Percentiles rank a stretch among this genome's conserved stretches.
Conservation (phyloP, 2,113 vertebrate species). For the Melanerpes formicivorus region DNA sequence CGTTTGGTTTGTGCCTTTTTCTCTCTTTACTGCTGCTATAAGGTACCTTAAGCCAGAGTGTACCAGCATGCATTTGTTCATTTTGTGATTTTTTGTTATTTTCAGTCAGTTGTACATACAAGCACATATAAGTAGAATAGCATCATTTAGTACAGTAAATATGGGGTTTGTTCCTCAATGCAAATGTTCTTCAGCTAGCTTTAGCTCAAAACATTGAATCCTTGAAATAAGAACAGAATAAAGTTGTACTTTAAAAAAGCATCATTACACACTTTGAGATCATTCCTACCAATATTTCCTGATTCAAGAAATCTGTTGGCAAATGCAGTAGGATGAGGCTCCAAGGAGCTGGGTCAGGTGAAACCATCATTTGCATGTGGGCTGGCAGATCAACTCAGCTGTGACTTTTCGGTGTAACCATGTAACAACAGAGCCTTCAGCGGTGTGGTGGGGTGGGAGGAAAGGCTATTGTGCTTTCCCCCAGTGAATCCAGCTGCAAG, state of each 20-base stretch:
- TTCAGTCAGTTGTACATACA: not conserved
- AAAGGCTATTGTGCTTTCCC: not conserved
- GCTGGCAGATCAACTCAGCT: not conserved
- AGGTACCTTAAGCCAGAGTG: not conserved
- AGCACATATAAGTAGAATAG: not conserved
- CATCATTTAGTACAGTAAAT: not conserved
- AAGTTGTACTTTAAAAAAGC: not conserved
- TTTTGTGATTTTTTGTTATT: not conserved
- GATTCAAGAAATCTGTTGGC: not conserved
- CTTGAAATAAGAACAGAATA: not conserved
- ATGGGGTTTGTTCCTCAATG: not conserved
- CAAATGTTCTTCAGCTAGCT: not conserved
- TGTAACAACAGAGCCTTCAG: not conserved
- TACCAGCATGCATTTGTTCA: not conserved
- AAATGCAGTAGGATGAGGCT: not conserved
- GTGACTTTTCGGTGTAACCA: rapidly evolving
- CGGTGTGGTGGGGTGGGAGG: not conserved
- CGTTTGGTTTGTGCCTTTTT: not conserved
- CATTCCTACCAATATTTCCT: not conserved
- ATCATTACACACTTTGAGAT: not conserved
- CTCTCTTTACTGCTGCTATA: not conserved
- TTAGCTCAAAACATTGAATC: not conserved
- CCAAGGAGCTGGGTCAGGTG: not conserved
- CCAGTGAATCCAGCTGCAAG: not conserved
- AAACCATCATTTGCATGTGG: not conserved